A percentile compares a stretch with the other conserved stretches of the same genome.
Conservation (phyloP, 2,113 vertebrate species). For the Alexandromys fortis region DNA sequence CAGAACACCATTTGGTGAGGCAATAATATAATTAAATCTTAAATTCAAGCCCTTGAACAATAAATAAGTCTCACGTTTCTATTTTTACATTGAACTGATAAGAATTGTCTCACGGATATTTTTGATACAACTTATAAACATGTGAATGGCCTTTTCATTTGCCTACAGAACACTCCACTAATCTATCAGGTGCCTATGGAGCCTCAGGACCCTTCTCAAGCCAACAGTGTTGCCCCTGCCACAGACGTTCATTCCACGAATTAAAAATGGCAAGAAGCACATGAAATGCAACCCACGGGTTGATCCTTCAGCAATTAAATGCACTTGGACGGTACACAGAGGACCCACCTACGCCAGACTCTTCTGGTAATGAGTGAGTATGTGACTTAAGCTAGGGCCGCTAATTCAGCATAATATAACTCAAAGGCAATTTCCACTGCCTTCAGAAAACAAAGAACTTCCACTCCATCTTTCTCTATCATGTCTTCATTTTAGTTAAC, state of each 20-base stretch:
- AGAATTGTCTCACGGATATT: background rate
- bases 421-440: conserved; percentile 4
- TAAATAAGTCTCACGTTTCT: background rate
- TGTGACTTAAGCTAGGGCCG: background rate
- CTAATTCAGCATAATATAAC: conserved; percentile 1
- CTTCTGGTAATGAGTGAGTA: background rate
- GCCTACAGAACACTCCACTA: background rate
- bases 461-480: background rate
- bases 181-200: background rate
- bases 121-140: background rate
- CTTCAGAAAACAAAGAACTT: conserved; percentile 9
- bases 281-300: conserved; percentile 19
- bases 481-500: conserved; percentile 41
- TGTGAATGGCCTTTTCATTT: background rate
- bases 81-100: background rate
- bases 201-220: conserved; percentile 13
- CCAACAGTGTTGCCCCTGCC: background rate
- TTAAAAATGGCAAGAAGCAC: background rate
- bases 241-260: background rate
- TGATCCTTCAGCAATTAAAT: background rate
- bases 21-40: conserved; percentile 2
- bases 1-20: background rate
- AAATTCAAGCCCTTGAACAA: conserved; percentile 19
- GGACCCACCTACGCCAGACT: background rate
- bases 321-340: background rate